Percentiles rank a stretch among this genome's conserved stretches.
phyloP scores from a whole-genome alignment of 2,113 vertebrate species.

The Apistogramma diplotaenia region DNA sequence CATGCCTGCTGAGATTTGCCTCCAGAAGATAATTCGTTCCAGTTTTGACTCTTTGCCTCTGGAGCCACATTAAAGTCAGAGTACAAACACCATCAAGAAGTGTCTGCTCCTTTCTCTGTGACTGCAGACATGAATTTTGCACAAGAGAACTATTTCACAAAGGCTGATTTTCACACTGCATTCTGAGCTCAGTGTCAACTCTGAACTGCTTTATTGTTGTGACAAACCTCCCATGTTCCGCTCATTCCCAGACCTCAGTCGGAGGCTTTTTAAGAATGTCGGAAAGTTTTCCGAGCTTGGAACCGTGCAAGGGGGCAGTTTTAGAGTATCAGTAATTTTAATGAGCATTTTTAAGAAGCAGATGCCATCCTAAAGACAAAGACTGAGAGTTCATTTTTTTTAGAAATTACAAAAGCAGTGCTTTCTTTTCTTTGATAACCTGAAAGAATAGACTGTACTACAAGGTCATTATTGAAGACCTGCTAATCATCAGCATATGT shows the following conservation, averaged over 20 bases:
- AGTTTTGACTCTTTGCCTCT: background rate
- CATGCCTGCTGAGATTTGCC: background rate
- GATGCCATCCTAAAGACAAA: no score
- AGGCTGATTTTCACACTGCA: background rate
- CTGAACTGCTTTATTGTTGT: background rate
- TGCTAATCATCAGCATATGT: no score
- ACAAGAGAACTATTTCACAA: background rate
- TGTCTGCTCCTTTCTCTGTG: background rate
- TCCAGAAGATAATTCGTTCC: background rate
- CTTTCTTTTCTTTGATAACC: no score
- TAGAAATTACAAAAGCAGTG: background rate
- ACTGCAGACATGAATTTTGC: background rate
- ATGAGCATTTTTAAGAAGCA: background rate
- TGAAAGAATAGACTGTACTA: no score
- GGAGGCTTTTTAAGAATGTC: rapidly evolving
- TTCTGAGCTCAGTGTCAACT: background rate
- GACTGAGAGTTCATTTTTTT: rapidly evolving
- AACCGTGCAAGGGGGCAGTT: background rate
- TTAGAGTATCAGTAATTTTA: background rate
- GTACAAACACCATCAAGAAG: background rate
- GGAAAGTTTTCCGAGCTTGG: background rate
- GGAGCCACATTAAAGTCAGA: background rate
- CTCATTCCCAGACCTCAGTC: background rate
- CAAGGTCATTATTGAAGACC: background rate
- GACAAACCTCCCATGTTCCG: background rate